phyloP scores from a whole-genome alignment of 2,113 vertebrate genomes.

The Panurus biarmicus region DNA sequence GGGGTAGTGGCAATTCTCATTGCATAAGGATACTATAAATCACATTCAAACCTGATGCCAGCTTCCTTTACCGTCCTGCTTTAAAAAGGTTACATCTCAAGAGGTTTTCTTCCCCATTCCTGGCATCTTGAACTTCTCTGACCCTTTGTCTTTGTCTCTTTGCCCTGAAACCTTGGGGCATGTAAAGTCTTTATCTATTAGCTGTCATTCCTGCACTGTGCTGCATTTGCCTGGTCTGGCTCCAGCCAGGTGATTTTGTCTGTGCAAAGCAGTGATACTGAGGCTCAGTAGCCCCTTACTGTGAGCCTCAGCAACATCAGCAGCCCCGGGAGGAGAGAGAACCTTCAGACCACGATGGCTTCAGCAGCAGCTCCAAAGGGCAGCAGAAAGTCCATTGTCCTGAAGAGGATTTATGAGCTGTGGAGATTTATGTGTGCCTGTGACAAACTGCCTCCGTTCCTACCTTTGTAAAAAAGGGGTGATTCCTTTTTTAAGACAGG shows the following conservation, averaged over 20 bases:
- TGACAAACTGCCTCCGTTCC: background rate
- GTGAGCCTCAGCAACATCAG: background rate
- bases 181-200: background rate
- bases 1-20: background rate
- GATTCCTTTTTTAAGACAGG: background rate
- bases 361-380: background rate
- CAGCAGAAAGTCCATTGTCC: background rate
- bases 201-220: background rate
- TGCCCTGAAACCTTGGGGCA: background rate
- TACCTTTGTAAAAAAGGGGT: background rate
- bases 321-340: background rate
- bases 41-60: background rate
- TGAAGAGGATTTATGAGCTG: background rate
- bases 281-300: background rate
- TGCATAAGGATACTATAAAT: slow-evolving; percentile 7
- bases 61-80: background rate
- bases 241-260: background rate
- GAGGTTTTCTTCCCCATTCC: background rate
- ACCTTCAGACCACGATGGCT: background rate
- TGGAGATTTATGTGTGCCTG: background rate
- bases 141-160: background rate
- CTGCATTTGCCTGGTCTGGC: background rate
- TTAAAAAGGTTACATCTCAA: background rate
- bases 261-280: background rate
- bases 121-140: slow-evolving; percentile 24